Evolutionary conservation across 2,797 vertebrate species (phyloP), one percentile per base, ranked within the genome.

Genomic region (Eidolon dupreanum): DNA sequence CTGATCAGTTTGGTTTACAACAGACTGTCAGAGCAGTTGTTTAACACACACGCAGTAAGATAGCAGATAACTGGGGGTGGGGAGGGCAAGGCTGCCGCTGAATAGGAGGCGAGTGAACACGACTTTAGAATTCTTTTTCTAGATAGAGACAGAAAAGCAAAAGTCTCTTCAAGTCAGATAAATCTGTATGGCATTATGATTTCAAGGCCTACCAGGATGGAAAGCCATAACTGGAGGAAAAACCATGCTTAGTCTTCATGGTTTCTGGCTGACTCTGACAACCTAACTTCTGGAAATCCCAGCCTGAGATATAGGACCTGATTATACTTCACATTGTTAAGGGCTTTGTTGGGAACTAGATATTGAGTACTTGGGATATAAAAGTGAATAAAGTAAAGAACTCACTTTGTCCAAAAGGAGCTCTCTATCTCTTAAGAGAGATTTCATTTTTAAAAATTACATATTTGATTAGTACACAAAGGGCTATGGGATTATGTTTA

Each of bases 251-350:
- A 93, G 15, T 93, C 41, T 66, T 59, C 28, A 5, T 36, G 31
- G 55, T 77, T 75, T 87, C 70, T 66, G 92, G 15, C 38, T 65
- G 17, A 74, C n/a, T 61, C 41, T 43, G 38, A 70, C n/a, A 59
- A 57, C 11, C 55, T 85, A 63, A 16, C 41, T 88, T 95, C 88
- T 78, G 63, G 55, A 92, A 88, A 74, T 70, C 38, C 46, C 43
- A 91, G 51, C 46, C 46, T 41, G 31, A 92, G n/a, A 41, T 77
- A 43, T 1, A 43, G 86, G n/a, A 65, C 85, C 46, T 53, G 33
- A 74, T 49, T 85, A 65, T 70, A 59, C 33, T 78, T 83, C 88
- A 55, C 28, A 75, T 53, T 46, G 33, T 77, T 84, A 77, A 93
- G 6, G 26, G 1, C 1, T 94, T 79, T 57, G 43, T 70, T 77